Percentiles rank a stretch among this genome's conserved stretches.
These are phyloP conservation scores for Dione juno DNA, from an alignment of 2,888 invertebrate species.

Conservation along the genomic window DNA sequence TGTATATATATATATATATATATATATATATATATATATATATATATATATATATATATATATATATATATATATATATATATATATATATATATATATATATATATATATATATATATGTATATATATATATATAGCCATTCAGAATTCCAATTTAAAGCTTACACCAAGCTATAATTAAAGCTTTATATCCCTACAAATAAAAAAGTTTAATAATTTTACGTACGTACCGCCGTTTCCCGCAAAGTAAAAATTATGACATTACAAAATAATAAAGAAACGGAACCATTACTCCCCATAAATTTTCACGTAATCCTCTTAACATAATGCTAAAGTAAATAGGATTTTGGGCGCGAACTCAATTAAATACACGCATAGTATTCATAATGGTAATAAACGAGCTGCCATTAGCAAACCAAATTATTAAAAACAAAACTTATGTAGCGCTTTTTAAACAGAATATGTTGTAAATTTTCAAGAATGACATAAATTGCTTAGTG, in stretches of 20 bases:
- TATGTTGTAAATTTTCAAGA: neutral
- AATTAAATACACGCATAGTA: constrained; percentile 56
- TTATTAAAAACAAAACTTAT: constrained; percentile 32
- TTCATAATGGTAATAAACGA: constrained; percentile 62
- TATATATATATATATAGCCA: too few species aligned
- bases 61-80: too few species aligned
- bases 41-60: too few species aligned
- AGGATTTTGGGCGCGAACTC: constrained; percentile 62
- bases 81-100: too few species aligned
- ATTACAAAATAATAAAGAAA: constrained; percentile 60
- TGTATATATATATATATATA: too few species aligned
- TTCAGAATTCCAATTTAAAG: constrained; percentile 23
- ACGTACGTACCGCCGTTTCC: constrained; percentile 12
- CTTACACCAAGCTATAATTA: constrained; percentile 4
- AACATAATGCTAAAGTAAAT: constrained; percentile 68
- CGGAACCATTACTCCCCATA: constrained; percentile 62
- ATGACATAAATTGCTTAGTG: neutral
- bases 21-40: too few species aligned
- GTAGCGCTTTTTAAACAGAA: constrained; percentile 17
- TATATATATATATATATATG: too few species aligned
- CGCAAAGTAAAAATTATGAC: constrained; percentile 55
- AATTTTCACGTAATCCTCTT: constrained; percentile 76
- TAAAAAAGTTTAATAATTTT: constrained; percentile 31
- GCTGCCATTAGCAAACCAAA: constrained; percentile 60
- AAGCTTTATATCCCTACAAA: constrained; percentile 18